Conservation (phyloP, 2,113 vertebrate genomes). For the Polypterus bichir region DNA sequence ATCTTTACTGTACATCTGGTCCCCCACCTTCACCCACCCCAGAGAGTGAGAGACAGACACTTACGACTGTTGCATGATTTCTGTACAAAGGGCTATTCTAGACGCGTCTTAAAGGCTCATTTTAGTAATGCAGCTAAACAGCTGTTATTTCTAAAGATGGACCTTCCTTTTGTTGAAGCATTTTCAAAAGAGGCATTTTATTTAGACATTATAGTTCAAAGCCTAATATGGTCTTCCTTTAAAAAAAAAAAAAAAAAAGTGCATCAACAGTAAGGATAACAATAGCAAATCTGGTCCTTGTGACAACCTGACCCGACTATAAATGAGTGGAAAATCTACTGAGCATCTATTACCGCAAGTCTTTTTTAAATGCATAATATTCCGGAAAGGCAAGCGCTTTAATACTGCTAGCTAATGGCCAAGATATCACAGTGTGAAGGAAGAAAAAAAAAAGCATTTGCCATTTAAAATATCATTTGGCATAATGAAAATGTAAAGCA, state of each 20-base stretch:
- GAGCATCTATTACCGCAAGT: conserved; percentile 40
- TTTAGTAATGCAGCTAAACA: conserved; percentile 14
- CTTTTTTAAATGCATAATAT: conserved; percentile 41
- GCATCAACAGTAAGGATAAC: conserved; percentile 30
- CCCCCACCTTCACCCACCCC: too few species aligned
- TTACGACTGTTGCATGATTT: too few species aligned
- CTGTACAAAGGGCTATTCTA: conserved; percentile 4
- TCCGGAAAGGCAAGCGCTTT: conserved; percentile 15
- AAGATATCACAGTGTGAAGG: conserved; percentile 27
- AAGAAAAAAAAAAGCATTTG: conserved; percentile 61
- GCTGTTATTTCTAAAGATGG: conserved; percentile 12
- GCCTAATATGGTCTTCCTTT: conserved; percentile 46
- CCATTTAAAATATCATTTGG: conserved; percentile 93
- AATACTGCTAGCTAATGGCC: conserved; percentile 42
- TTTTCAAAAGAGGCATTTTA: conserved; percentile 35
- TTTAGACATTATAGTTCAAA: conserved; percentile 53
- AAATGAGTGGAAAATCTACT: conserved; percentile 43
- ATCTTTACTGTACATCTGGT: too few species aligned
- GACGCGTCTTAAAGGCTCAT: conserved; percentile 5
- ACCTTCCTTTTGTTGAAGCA: conserved; percentile 10
- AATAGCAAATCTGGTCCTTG: conserved; percentile 47
- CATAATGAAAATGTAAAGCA: conserved; percentile 98
- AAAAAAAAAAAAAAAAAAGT: conserved; percentile 16
- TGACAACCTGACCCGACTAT: conserved; percentile 58
- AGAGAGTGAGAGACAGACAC: too few species aligned